phyloP scores from a whole-genome alignment of 35 echinoderm and acorn worm genomes.

The Strongylocentrotus purpuratus region DNA sequence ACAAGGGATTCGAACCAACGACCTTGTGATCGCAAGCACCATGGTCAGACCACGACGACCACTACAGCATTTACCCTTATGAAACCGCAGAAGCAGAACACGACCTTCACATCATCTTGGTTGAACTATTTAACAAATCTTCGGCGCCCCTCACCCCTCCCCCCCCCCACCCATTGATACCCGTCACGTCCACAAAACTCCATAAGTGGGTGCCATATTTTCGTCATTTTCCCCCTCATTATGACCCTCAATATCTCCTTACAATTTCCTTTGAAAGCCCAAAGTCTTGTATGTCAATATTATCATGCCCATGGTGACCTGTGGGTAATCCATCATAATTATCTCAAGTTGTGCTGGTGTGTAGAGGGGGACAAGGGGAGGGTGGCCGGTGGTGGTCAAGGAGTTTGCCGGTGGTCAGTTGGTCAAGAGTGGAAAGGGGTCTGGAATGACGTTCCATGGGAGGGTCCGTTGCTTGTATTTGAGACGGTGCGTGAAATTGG shows the following conservation, averaged over 20 bases:
- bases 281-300: constrained; percentile 25
- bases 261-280: not conserved
- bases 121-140: not conserved
- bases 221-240: not conserved
- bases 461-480: not conserved
- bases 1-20: not conserved
- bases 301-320: constrained; percentile 7
- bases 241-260: not conserved
- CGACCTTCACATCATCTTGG: not conserved
- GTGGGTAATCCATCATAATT: constrained; percentile 11
- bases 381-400: too few relatives aligned
- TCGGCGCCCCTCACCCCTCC: not conserved
- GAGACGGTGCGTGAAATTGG: constrained; percentile 14
- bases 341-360: constrained; percentile 3
- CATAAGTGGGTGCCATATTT: not conserved
- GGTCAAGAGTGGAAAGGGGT: not conserved
- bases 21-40: not conserved
- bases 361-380: not conserved
- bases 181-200: not conserved
- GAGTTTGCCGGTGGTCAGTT: not conserved
- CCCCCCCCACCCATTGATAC: not conserved
- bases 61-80: too few relatives aligned
- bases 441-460: not conserved
- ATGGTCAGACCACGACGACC: not conserved
- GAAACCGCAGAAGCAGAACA: not conserved